phyloP scores from a whole-genome alignment of 2,113 vertebrate species.

The Barbus barbus region DNA sequence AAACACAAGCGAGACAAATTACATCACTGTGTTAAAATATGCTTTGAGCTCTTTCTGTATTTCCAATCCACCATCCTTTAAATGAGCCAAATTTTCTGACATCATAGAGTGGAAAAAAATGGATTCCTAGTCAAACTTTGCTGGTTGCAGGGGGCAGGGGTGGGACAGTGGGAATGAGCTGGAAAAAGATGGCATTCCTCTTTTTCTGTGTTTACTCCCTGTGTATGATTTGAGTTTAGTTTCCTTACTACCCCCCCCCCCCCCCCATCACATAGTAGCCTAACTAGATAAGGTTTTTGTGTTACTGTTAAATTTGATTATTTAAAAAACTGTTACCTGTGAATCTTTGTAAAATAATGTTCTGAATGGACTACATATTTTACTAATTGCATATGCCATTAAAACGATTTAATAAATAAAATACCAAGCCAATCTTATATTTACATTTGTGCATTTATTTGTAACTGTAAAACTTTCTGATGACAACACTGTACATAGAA shows the following conservation, averaged over 20 bases:
- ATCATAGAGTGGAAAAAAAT: neutral
- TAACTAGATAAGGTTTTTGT: constrained; percentile 46
- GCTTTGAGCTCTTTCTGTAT: constrained; percentile 45
- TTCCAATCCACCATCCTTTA: constrained; percentile 21
- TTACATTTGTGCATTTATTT: neutral
- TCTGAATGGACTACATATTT: neutral
- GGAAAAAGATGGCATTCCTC: neutral
- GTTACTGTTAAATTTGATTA: constrained; percentile 38
- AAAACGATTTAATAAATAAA: neutral
- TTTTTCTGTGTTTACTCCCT: neutral
- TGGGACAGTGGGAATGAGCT: neutral
- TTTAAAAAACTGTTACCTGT: neutral
- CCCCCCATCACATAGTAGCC: neutral
- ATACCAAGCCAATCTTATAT: neutral
- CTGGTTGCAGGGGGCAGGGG: neutral
- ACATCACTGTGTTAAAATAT: constrained; percentile 64
- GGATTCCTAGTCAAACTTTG: neutral
- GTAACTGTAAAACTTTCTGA: neutral
- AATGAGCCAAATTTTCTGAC: constrained; percentile 37
- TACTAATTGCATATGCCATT: neutral
- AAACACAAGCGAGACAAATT: constrained; percentile 59
- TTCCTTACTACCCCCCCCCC: too few relatives aligned
- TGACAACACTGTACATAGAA: neutral
- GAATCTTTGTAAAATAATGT: too few relatives aligned
- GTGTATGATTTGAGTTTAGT: neutral